Conservation (phyloP, 2,888 invertebrate genomes). For the Eustalomyia histrio region DNA sequence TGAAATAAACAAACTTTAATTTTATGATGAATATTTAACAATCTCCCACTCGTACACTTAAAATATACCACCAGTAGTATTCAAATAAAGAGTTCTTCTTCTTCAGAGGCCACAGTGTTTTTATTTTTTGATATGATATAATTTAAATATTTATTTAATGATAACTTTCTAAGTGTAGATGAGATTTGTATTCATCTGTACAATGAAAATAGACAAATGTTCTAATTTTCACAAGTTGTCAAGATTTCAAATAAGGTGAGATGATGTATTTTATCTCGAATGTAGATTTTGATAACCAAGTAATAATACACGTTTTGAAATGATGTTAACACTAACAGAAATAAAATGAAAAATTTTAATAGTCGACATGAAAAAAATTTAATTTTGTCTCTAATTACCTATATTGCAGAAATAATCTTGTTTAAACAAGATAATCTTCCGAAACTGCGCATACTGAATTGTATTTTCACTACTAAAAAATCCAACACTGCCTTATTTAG, state of each 20-base stretch:
- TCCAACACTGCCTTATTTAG: too few species aligned
- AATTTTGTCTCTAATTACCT: too few species aligned
- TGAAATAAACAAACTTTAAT: conserved; percentile 65
- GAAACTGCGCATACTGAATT: too few species aligned
- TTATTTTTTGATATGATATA: conserved; percentile 11
- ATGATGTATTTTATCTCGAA: conserved; percentile 49
- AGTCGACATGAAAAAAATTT: too few species aligned
- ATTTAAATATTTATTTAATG: conserved; percentile 64
- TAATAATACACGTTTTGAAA: background rate
- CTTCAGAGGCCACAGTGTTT: conserved; percentile 2
- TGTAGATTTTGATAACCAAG: background rate
- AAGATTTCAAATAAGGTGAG: conserved; percentile 68
- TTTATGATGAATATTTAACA: conserved; percentile 63
- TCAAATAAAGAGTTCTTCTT: conserved; percentile 1
- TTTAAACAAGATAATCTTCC: too few species aligned
- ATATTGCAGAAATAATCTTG: too few species aligned
- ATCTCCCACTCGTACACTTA: background rate
- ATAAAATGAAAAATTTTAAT: too few species aligned
- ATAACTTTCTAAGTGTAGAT: conserved; percentile 30
- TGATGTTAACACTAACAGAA: conserved; percentile 1
- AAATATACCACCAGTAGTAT: background rate
- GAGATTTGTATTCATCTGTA: background rate
- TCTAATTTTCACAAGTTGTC: conserved; percentile 75
- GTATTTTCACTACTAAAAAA: too few species aligned
- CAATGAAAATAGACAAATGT: conserved; percentile 45